phyloP scores from a whole-genome alignment of 2,888 invertebrate species.

The Aleiodes alternator region DNA sequence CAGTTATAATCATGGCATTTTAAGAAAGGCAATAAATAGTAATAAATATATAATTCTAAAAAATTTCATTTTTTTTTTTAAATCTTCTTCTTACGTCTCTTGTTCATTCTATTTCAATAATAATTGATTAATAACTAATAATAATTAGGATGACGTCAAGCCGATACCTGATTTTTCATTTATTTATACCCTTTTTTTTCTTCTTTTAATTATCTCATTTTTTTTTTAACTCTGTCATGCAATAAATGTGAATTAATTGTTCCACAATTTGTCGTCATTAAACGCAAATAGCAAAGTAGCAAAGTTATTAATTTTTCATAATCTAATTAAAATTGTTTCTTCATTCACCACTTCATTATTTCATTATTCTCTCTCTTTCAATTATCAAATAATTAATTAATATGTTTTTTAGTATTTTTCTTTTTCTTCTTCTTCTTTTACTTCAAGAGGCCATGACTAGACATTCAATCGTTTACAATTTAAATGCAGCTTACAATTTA shows the following conservation, averaged over 20 bases:
- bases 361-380: not conserved
- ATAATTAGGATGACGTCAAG: constrained; percentile 47
- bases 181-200: constrained; percentile 29
- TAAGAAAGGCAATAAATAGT: constrained; percentile 51
- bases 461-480: constrained; percentile 71
- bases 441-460: constrained; percentile 75
- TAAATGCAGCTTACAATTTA: constrained; percentile 68
- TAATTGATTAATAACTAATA: constrained; percentile 43
- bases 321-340: too few relatives aligned
- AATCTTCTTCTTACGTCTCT: not conserved
- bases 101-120: constrained; percentile 5
- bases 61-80: constrained; percentile 14
- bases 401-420: constrained; percentile 1
- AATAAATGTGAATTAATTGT: not conserved
- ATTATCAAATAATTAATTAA: constrained; percentile 35
- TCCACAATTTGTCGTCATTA: constrained; percentile 32
- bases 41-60: constrained; percentile 50
- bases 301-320: constrained; percentile 58
- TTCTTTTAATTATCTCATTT: constrained; percentile 12
- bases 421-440: constrained; percentile 34
- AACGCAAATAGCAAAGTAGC: constrained; percentile 65
- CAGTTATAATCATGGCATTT: constrained; percentile 47
- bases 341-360: constrained; percentile 9
- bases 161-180: constrained; percentile 31
- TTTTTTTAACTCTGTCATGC: constrained; percentile 23